Evolutionary conservation across 2,797 vertebrate species (phyloP), one percentile per base, ranked within the genome.

Genomic region (Lithobates sylvaticus): DNA sequence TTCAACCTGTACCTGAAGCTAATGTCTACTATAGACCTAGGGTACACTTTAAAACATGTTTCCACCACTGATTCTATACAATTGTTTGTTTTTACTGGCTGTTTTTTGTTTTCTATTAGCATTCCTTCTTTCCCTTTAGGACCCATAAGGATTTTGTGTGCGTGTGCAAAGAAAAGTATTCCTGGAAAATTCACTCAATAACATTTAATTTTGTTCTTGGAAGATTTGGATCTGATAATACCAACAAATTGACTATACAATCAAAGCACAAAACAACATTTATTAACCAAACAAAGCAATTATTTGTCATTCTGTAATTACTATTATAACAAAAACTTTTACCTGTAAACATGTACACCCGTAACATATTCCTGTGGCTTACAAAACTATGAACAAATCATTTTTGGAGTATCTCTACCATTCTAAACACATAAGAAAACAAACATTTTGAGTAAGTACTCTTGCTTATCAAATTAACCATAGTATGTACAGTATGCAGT

Each of bases 401-500:
- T 27, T 74, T 72, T 34, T 68, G 26, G 67, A 50, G 74, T 73
- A 50, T 50, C 47, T 50, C 15, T 50, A 50, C n/a, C 36, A 64
- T 85, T 79, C 36, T 50, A 80, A 74, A 67, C 65, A 80, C 54
- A 47, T 26, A 64, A 26, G 42, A 76, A 81, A 61, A 81, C 75
- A 86, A 86, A 82, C 50, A 86, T 71, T 76, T 76, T 61, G 13
- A 86, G 78, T 32, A 76, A 81, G 50, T 72, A 64, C 58, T 81
- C 72, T 76, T 29, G 58, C 81, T 86, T 81, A 71, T 80, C 78
- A 81, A 79, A 86, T 76, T 81, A 86, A 81, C 78, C 83, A 54
- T 39, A 65, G 47, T 39, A 10, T 70, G 76, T 50, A n/a, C n/a
- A n/a, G n/a, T n/a, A 74, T 81, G 29, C 8, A 86, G 44, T 77